Base-by-base conservation (phyloP, 2,113 vertebrate genomes). In the Bolborhynchus lineola region DNA sequence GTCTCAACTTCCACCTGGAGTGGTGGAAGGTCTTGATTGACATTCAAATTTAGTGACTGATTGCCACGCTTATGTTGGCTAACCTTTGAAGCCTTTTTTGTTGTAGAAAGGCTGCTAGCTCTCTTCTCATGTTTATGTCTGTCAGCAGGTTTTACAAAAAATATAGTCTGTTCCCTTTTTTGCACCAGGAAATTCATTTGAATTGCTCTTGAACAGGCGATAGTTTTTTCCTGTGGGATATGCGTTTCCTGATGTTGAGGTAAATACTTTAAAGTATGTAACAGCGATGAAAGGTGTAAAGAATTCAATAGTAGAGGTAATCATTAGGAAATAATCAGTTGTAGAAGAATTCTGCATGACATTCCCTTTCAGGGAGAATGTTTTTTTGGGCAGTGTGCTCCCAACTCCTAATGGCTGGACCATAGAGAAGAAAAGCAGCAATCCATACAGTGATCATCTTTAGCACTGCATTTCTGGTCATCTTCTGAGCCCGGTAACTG, bases 291-390 rank as follows among this genome's bases (percentile, higher is more conserved):
- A 98, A 15, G 98, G 98, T 6, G 98, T 98, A 87, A 98, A 98
- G 92, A 98, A 98, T 95, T 98, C 98, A 44, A 98, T 82, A 15
- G 97, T 97, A 57, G 98, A 98, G 23, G 98, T 98, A 12, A 96
- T 98, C 95, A 98, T 98, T 37, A 98, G 92, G 94, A 98, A 98
- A 69, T 98, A 98, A 98, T 97, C 98, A 98, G 85, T 98, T 98
- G 95, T 98, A 98, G 94, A 98, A 98, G 88, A 98, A 98, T 86
- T 98, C 98, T 16, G 98, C 98, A 4, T 98, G 97, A 78, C 98
- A 98, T 88, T 98, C 95, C 37, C 97, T 92, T 37, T 97, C 92
- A 6, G 96, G 97, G 25, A 98, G 95, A 41, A 98, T 98, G 69
- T 97, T 98, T 11, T 86, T 92, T 18, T 97, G 98, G 24, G 98